phyloP scores from a whole-genome alignment of 2,113 vertebrate species.

The Heterochromis multidens region DNA sequence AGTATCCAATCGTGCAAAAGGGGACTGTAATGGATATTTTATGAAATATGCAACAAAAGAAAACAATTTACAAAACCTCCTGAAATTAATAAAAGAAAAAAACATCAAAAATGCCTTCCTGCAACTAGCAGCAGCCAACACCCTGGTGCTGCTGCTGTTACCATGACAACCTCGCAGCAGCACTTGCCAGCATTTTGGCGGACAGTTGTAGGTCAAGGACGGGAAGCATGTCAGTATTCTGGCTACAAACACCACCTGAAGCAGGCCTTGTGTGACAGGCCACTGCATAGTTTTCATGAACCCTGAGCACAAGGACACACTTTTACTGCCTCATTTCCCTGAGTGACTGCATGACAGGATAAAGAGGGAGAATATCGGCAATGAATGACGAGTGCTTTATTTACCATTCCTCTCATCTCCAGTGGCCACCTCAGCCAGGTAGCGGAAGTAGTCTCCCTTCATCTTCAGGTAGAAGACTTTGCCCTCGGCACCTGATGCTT shows the following conservation, averaged over 20 bases:
- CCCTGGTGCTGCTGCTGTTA: conserved; percentile 20
- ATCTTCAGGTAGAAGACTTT: conserved; percentile 99
- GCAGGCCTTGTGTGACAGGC: background rate
- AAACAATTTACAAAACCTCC: background rate
- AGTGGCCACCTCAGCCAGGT: conserved; percentile 91
- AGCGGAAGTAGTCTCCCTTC: conserved; percentile 98
- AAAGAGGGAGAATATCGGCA: background rate
- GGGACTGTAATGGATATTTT: background rate
- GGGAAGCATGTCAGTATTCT: background rate
- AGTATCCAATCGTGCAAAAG: background rate
- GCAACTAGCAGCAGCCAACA: conserved; percentile 12
- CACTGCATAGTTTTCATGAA: background rate
- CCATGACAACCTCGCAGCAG: conserved; percentile 50
- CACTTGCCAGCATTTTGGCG: background rate
- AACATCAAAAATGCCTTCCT: background rate
- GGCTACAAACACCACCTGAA: conserved; percentile 6
- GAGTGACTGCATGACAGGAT: background rate
- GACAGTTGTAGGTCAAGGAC: conserved; percentile 38
- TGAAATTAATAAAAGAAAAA: background rate
- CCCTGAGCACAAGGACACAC: background rate
- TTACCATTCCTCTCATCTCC: conserved; percentile 83
- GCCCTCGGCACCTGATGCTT: conserved; percentile 76
- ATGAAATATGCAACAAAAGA: background rate
- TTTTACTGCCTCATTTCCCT: background rate
- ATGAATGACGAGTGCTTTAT: background rate